Conservation (phyloP, 2,113 vertebrate species). For the Phasianus colchicus region DNA sequence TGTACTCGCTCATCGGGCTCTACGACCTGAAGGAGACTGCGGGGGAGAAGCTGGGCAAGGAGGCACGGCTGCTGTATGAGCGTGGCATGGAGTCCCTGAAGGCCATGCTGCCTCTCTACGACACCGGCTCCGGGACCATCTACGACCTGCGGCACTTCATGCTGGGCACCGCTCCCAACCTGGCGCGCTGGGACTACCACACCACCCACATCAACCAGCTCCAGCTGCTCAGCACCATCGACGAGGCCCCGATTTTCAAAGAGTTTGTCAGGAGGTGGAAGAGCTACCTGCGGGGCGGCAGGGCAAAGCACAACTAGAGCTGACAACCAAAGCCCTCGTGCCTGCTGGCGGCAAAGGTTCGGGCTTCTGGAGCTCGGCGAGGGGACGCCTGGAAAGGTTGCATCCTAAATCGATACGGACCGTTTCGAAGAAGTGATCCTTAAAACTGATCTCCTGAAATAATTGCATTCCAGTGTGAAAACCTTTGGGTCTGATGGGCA, state of each 20-base stretch:
- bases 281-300: conserved; percentile 92
- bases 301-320: conserved; percentile 97
- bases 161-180: conserved; percentile 93
- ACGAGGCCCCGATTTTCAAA: conserved; percentile 90
- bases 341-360: neutral
- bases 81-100: conserved; percentile 94
- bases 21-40: conserved; percentile 95
- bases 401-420: neutral
- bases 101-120: conserved; percentile 95
- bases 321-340: conserved; percentile 25
- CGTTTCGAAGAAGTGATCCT: conserved; percentile 57
- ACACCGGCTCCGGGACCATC: conserved; percentile 95
- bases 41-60: conserved; percentile 85
- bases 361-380: neutral
- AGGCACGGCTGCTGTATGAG: conserved; percentile 87
- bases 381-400: neutral
- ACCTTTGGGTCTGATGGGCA: neutral
- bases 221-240: conserved; percentile 91
- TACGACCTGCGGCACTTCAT: conserved; percentile 98
- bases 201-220: conserved; percentile 99
- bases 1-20: conserved; percentile 94
- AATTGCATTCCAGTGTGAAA: conserved; percentile 57
- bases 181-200: conserved; percentile 99
- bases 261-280: conserved; percentile 95
- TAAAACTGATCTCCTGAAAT: conserved; percentile 35